Base-by-base conservation (phyloP, 2,888 invertebrate genomes). In the Spodoptera picta region DNA sequence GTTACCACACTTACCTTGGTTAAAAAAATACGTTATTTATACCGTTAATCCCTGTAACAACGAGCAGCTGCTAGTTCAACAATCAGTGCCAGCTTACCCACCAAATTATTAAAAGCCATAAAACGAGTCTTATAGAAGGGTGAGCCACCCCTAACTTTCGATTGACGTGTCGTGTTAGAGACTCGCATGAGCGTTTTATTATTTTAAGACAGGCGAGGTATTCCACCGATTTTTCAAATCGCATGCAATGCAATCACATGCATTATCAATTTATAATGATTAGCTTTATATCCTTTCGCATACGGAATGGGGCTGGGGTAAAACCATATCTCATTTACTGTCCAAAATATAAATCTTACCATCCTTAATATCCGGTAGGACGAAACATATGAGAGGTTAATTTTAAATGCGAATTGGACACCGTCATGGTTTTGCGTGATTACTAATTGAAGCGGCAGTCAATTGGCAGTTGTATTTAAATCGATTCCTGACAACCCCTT, bases 21-120 rank as follows among this genome's bases (percentile, higher is more conserved):
- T 79, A 82, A 83, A 86, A 69, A 88, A 88, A 81, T 3, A 27
- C 80, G 80, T 86, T 83, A 88, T 86, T 87, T 89, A 86, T 87
- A 83, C 87, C 80, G 82, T 87, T 91, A 91, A 92, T 91, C 92
- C 86, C 80, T 78, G 83, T 86, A 81, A 87, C 85, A 82, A 81
- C 79, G 82, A 89, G 90, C 94, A 94, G 94, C 94, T 93, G 94
- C 91, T 81, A 79, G 77, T 81, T 77, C 79, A 87, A 91, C 93
- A 94, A 94, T 94, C 94, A 92, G 86, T 91, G 92, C 83, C 90
- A 91, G 92, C 92, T 93, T 92, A 91, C 89, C 83, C 79, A 90
- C 88, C 89, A 92, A 92, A 93, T 93, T 93, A 92, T 94, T 92
- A 93, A 94, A 94, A 92, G 92, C 92, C 90, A 91, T 94, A 93